These are phyloP conservation scores for Meloidogyne exigua DNA, from an alignment of 1,140 invertebrate genomes.

Conservation along the genomic window DNA sequence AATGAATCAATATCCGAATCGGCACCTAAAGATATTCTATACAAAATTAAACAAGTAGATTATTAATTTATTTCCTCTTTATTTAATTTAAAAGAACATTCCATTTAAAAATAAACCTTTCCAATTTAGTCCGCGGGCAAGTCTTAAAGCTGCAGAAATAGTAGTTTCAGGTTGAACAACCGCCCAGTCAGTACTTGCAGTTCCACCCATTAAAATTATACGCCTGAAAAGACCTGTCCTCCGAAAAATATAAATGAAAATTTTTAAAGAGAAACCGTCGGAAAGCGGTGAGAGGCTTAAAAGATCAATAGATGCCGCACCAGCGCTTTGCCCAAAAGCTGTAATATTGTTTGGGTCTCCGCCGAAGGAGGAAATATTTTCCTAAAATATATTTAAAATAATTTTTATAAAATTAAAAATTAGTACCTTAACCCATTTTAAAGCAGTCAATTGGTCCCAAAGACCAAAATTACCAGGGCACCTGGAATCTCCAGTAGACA, in stretches of 20 bases:
- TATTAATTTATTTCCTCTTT: too few species aligned
- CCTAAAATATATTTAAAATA: not conserved
- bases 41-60: too few species aligned
- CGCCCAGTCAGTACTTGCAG: conserved; percentile 44
- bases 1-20: conserved; percentile 29
- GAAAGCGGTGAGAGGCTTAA: conserved; percentile 43
- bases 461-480: conserved; percentile 89
- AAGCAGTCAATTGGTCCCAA: conserved; percentile 82
- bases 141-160: conserved; percentile 30
- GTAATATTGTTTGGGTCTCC: conserved; percentile 67
- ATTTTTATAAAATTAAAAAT: not conserved
- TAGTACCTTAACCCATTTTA: conserved; percentile 72
- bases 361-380: conserved; percentile 33
- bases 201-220: conserved; percentile 49
- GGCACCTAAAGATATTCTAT: not conserved
- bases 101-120: conserved; percentile 23
- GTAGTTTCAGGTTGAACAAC: conserved; percentile 28
- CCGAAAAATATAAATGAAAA: conserved; percentile 8
- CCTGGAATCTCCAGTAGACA: conserved; percentile 74
- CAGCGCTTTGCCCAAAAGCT: conserved; percentile 73
- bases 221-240: conserved; percentile 36
- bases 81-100: too few species aligned
- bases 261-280: conserved; percentile 20
- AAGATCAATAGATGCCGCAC: conserved; percentile 65
- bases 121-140: conserved; percentile 41